Base-by-base conservation (phyloP, 2,888 invertebrate genomes). In the Cecidostiba fungosa region DNA sequence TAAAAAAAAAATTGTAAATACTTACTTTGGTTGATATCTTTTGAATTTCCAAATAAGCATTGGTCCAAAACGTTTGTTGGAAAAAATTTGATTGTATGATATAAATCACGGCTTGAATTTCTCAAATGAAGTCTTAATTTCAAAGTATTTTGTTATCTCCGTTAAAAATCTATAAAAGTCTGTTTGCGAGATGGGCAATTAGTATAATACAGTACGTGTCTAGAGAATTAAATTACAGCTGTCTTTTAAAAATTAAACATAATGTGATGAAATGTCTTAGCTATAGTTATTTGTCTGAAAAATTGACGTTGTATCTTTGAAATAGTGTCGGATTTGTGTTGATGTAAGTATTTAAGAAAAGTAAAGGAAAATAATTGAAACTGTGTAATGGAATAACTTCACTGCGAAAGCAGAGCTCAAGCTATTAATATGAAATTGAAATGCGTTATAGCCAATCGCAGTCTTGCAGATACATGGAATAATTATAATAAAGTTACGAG, bases 221-320 rank as follows among this genome's bases (percentile, higher is more conserved):
- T n/a, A 36, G 29, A 5, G 23, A 26, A 73, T 81, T 6, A 47
- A 32, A 2, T 62, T 50, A 32, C 36, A 72, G 1, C 29, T 80
- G 50, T 77, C 36, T 76, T 73, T n/a, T 4, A 14, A 77, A 72
- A 82, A 85, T 39, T 0, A 26, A 85, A 85, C 36, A 2, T n/a
- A 83, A 59, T 78, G 74, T 74, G n/a, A 78, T 16, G 43, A 43
- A 73, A 82, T 50, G 29, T 83, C 83, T 86, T 72, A 47, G 39
- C 73, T 82, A 26, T 66, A 86, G 73, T 84, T 86, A 86, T 86
- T 86, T 86, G 84, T 86, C 86, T 77, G 81, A 77, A 86, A 84
- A 85, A 86, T 86, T 86, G 86, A 86, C 84, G 23, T 84, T 84
- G 84, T 84, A 80, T 62, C 16, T 14, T 86, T 74, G 16, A 85